Conservation (phyloP, 2,888 invertebrate species). For the Parnassius glacialis region DNA sequence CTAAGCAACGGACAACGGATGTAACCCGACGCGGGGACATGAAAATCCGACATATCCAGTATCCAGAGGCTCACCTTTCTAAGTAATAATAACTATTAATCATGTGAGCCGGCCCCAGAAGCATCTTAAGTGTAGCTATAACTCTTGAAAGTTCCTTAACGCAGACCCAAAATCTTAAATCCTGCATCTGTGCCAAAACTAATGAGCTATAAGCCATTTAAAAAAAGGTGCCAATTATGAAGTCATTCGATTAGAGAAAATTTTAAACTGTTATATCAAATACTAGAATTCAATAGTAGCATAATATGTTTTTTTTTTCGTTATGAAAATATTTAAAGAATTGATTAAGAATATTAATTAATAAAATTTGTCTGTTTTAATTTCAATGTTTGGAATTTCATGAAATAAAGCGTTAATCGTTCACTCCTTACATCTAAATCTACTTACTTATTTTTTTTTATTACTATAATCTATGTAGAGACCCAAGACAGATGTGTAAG, state of each 20-base stretch:
- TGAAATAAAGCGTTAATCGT: no score
- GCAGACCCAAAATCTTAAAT: slow-evolving; percentile 44
- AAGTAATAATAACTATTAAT: slow-evolving; percentile 69
- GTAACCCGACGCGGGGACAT: slow-evolving; percentile 45
- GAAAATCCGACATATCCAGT: slow-evolving; percentile 58
- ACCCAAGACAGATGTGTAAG: slow-evolving; percentile 16
- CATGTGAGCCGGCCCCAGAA: slow-evolving; percentile 43
- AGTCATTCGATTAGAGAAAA: slow-evolving; percentile 24
- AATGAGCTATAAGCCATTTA: slow-evolving; percentile 50
- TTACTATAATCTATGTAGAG: no score
- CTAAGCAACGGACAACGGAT: slow-evolving; percentile 31
- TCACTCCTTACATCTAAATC: no score
- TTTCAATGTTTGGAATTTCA: no score
- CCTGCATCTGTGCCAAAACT: slow-evolving; percentile 69
- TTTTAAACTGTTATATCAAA: no score
- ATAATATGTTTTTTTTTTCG: no score
- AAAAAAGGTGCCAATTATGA: slow-evolving; percentile 41
- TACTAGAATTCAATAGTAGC: no score
- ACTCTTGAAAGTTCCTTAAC: slow-evolving; percentile 55
- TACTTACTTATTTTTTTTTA: no score
- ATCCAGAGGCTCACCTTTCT: slow-evolving; percentile 51
- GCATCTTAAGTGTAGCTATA: slow-evolving; percentile 36
- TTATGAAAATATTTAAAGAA: no score
- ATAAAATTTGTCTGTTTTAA: no score
- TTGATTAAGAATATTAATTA: no score